Base-by-base conservation (phyloP, 2,888 invertebrate genomes). In the Ernsta delagoae region DNA sequence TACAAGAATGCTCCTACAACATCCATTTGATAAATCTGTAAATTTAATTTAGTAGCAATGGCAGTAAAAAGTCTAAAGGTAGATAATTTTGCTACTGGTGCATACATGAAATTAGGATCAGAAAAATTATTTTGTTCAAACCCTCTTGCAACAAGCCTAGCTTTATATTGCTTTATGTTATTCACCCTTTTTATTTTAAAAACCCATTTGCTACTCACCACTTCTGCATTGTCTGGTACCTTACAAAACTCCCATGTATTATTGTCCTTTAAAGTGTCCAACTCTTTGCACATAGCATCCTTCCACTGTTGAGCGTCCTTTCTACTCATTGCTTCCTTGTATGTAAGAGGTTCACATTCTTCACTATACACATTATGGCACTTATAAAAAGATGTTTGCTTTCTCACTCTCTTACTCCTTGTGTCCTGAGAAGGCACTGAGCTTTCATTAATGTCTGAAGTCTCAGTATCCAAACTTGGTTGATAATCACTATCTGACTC, bases 181-280 rank as follows among this genome's bases (percentile, higher is more conserved):
- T 67, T 59, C 48, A 34, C 31, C 56, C 50, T 57, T 31, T 76
- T 78, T 1, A 73, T 59, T 61, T 72, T 75, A 65, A 78, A 77
- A 1, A 77, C 74, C 78, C 78, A 78, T 59, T 77, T 77, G 8
- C 72, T 74, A 71, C 72, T 73, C 4, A 77, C 64, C 3, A 59
- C 60, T n/a, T 75, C 74, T 56, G 3, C 45, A 66, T 54, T 57
- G 12, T 31, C 62, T 5, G 73, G 72, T 62, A 36, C n/a, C 2
- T 67, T 41, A 65, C 68, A 64, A 1, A 70, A 8, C 2, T 43
- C 24, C 74, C 70, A 72, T 5, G 70, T 68, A 48, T 72, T 71
- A 41, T 71, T 71, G 24, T 71, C 70, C 31, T 34, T 24, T 65
- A 74, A 56, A 0, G 66, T 74, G 34, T 72, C 4, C 9, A 74